These are phyloP conservation scores for Piliocolobus tephrosceles DNA, from an alignment of 2,113 vertebrate genomes.

Conservation along the genomic window DNA sequence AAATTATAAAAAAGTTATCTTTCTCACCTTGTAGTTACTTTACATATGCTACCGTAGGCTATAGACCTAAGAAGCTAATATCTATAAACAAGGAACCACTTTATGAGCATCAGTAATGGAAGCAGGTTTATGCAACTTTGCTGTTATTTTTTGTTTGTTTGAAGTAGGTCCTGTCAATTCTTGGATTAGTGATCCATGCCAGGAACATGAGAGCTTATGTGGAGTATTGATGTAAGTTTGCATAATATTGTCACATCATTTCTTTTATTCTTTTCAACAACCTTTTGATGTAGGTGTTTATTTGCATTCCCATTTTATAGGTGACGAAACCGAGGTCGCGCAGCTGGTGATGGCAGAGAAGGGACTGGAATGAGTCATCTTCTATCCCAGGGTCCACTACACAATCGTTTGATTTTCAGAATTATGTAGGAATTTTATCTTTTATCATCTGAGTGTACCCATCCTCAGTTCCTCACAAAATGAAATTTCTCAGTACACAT, in stretches of 20 bases:
- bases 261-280: neutral
- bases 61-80: neutral
- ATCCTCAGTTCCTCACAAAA: neutral
- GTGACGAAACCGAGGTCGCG: neutral
- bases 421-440: neutral
- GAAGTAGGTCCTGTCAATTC: neutral
- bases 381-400: neutral
- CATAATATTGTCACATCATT: neutral
- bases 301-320: neutral
- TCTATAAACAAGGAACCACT: neutral
- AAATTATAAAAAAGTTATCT: conserved; percentile 33
- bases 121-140: neutral
- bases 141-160: neutral
- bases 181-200: neutral
- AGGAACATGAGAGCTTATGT: neutral
- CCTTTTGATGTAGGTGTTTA: neutral
- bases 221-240: neutral
- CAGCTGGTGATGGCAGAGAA: neutral
- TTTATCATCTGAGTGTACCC: neutral
- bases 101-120: neutral
- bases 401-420: neutral
- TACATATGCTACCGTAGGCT: conserved; percentile 11
- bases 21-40: conserved; percentile 37
- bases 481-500: neutral
- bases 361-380: neutral